Evolutionary conservation across 2,888 invertebrate species (phyloP).

Genomic region (Apodemia duryi): DNA sequence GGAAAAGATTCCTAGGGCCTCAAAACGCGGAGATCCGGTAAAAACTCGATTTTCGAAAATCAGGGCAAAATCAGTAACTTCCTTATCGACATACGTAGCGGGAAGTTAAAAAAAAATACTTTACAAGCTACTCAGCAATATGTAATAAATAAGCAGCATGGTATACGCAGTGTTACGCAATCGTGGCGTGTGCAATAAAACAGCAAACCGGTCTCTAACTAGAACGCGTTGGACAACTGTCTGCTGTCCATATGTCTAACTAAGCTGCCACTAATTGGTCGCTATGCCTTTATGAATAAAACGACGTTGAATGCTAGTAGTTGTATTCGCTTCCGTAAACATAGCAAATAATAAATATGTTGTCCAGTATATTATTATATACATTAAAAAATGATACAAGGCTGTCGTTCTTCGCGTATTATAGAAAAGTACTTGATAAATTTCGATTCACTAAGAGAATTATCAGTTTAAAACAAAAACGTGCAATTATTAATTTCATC

Average conservation of each 20-base stretch:
- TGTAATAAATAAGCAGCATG: neutral
- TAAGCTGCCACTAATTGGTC: constrained; percentile 17
- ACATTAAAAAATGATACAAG: no score
- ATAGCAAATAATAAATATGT: neutral
- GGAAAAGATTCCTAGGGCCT: no score
- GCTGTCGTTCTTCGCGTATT: no score
- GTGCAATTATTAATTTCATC: no score
- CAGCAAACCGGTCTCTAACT: constrained; percentile 48
- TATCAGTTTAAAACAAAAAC: no score
- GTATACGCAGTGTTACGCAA: constrained; percentile 42
- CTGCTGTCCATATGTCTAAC: constrained; percentile 8
- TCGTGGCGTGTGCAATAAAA: constrained; percentile 33
- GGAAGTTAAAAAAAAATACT: neutral
- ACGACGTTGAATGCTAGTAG: constrained; percentile 5
- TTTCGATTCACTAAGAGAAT: no score
- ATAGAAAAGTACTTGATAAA: no score
- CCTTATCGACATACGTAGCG: no score
- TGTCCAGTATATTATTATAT: no score
- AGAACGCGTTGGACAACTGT: constrained; percentile 27
- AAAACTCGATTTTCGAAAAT: no score
- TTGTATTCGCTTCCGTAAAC: neutral
- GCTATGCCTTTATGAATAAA: constrained; percentile 21
- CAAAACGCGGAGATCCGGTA: no score
- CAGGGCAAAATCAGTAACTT: no score
- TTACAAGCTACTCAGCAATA: neutral